phyloP scores from a whole-genome alignment of 2,113 vertebrate genomes.

The Oncorhynchus mykiss region DNA sequence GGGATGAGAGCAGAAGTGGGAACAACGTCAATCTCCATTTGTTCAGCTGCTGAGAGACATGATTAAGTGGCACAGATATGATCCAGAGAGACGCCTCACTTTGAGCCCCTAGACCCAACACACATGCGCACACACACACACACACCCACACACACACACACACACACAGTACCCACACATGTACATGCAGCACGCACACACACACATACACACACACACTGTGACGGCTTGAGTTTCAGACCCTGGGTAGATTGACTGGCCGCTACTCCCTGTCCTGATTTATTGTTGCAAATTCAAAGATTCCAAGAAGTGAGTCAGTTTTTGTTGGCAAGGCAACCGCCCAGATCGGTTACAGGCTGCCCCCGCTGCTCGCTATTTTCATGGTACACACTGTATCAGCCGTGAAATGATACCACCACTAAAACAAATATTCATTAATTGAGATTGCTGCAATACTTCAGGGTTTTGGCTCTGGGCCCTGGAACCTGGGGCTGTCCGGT shows the following conservation, averaged over 20 bases:
- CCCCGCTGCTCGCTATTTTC: constrained; percentile 16
- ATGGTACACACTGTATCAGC: neutral
- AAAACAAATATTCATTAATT: constrained; percentile 39
- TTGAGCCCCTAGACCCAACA: neutral
- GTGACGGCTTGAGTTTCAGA: constrained; percentile 37
- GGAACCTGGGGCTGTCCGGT: neutral
- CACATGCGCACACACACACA: constrained; percentile 2
- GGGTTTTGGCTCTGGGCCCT: neutral
- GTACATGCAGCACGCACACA: neutral
- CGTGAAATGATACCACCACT: constrained; percentile 2
- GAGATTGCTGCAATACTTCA: constrained; percentile 1
- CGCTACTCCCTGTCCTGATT: constrained; percentile 46
- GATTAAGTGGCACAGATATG: constrained; percentile 48
- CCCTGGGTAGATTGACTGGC: constrained; percentile 31
- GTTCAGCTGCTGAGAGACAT: constrained; percentile 45
- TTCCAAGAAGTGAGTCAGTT: constrained; percentile 56
- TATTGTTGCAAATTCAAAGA: constrained; percentile 56
- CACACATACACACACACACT: neutral
- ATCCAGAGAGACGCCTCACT: constrained; percentile 29
- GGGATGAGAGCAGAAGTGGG: constrained; percentile 25
- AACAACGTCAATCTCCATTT: constrained; percentile 43
- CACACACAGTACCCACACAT: neutral
- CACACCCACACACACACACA: neutral
- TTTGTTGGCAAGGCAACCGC: constrained; percentile 51
- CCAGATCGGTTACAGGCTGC: constrained; percentile 25